Percentiles rank a stretch among this genome's conserved stretches.
These are phyloP conservation scores for Stratiolaelaps scimitus DNA, from an alignment of 1,140 invertebrate genomes.

Conservation along the genomic window DNA sequence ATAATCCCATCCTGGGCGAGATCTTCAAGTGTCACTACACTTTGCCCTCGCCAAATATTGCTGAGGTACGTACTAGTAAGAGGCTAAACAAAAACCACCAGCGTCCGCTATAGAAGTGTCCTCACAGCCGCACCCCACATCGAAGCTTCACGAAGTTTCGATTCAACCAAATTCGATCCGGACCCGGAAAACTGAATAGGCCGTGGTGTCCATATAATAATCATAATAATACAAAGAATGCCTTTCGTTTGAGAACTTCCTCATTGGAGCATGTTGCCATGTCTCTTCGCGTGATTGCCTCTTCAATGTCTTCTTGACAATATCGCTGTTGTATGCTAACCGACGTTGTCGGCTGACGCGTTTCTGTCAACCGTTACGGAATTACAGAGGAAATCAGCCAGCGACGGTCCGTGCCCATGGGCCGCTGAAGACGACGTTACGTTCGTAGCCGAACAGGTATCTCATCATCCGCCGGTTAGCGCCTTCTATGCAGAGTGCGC, in stretches of 20 bases:
- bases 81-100: no score
- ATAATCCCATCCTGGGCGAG: conserved; percentile 92
- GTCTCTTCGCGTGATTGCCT: conserved; percentile 2
- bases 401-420: conserved; percentile 68
- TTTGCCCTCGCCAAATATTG: neutral
- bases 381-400: conserved; percentile 40
- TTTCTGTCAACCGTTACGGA: no score
- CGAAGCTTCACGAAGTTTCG: no score
- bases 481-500: conserved; percentile 93
- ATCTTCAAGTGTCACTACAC: conserved; percentile 72
- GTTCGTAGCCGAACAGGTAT: conserved; percentile 95
- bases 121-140: no score
- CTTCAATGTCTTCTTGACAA: neutral
- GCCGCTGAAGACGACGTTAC: conserved; percentile 61
- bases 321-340: no score
- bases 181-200: no score
- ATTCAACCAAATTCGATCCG: no score
- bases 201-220: no score
- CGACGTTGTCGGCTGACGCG: no score
- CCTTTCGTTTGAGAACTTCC: no score
- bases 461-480: conserved; percentile 97
- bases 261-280: neutral
- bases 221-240: no score
- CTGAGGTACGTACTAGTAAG: neutral
- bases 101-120: no score